These are phyloP conservation scores for Eledone cirrhosa DNA, from an alignment of 2,888 invertebrate species.

Conservation along the genomic window DNA sequence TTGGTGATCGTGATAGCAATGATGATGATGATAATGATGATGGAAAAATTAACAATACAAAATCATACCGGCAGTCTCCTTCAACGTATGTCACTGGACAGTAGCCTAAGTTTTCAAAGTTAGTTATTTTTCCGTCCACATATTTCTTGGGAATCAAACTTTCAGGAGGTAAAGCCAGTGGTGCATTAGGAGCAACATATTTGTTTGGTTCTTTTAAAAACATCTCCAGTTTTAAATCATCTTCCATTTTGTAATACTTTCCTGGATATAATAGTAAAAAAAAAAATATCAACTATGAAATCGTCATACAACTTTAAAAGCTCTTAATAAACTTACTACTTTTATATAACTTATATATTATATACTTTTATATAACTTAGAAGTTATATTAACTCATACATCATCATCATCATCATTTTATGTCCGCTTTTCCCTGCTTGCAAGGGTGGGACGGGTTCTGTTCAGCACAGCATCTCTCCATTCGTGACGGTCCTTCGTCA, in stretches of 20 bases:
- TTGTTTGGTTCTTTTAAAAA: conserved; percentile 62
- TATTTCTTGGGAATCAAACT: conserved; percentile 58
- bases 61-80: conserved; percentile 62
- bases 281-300: neutral
- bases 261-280: conserved; percentile 43
- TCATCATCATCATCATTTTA: no score
- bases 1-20: no score
- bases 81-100: conserved; percentile 67
- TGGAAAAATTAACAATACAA: no score
- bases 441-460: no score
- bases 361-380: no score
- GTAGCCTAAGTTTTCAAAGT: conserved; percentile 62
- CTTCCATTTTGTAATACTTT: conserved; percentile 65
- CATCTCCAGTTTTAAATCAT: conserved; percentile 54
- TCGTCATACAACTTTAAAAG: neutral
- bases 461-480: no score
- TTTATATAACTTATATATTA: no score
- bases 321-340: no score
- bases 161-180: conserved; percentile 57
- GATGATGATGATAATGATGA: no score
- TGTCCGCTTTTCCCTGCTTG: no score
- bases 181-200: conserved; percentile 63
- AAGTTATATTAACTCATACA: no score
- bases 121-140: conserved; percentile 49
- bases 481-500: no score